phyloP scores from a whole-genome alignment of 2,113 vertebrate genomes.

The Chaetops frenatus region DNA sequence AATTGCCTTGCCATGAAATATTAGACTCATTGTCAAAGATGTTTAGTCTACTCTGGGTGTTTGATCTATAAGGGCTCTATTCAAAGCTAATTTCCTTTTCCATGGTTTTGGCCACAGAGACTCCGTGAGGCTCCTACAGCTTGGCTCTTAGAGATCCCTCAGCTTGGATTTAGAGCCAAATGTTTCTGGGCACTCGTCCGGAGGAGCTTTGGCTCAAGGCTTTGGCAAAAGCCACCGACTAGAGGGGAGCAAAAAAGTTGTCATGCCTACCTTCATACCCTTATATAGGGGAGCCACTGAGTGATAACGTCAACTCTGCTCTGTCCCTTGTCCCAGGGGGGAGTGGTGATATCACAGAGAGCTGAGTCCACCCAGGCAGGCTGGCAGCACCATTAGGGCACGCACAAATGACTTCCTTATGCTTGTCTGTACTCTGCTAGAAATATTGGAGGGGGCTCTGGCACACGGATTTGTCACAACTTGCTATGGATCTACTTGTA shows the following conservation, averaged over 20 bases:
- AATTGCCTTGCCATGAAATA: slow-evolving; percentile 73
- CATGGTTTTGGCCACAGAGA: slow-evolving; percentile 15
- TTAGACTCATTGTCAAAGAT: slow-evolving; percentile 70
- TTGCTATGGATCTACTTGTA: background rate
- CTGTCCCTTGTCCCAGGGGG: background rate
- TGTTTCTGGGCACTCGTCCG: slow-evolving; percentile 32
- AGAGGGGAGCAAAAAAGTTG: slow-evolving; percentile 5
- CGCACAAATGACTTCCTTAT: slow-evolving; percentile 30
- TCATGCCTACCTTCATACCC: background rate
- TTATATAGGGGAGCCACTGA: background rate
- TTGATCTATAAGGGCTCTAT: slow-evolving; percentile 63
- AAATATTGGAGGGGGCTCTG: background rate
- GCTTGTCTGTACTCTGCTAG: background rate
- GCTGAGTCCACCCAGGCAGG: background rate
- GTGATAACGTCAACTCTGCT: background rate
- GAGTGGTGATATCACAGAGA: background rate
- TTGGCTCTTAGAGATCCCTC: slow-evolving; percentile 7
- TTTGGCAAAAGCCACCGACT: slow-evolving; percentile 43
- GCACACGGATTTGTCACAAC: background rate
- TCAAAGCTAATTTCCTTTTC: slow-evolving; percentile 66
- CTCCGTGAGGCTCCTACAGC: background rate
- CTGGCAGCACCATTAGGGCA: background rate
- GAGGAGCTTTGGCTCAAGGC: slow-evolving; percentile 20
- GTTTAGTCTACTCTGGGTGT: slow-evolving; percentile 68
- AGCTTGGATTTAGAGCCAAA: slow-evolving; percentile 11